Evolutionary conservation across 2,113 vertebrate species (phyloP), one percentile per base, ranked within the genome.

Genomic region (Ammodytes marinus): DNA sequence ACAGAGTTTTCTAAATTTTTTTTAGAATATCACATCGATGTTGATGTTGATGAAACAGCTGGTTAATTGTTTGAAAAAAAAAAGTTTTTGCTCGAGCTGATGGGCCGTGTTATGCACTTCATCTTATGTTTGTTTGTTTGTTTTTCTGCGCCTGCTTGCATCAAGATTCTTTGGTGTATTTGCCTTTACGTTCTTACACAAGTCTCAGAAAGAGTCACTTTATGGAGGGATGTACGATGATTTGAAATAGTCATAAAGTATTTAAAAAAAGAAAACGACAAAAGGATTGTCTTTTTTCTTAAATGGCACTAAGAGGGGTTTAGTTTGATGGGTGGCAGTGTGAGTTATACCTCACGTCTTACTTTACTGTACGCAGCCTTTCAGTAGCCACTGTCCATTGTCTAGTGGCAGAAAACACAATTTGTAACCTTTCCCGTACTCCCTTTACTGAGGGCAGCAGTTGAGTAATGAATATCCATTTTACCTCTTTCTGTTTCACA

Each of bases 401-500:
- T 86, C 75, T 69, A 81, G 65, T 67, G 75, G 88, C 79, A 76
- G 61, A 81, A 86, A 81, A 65, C 73, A 69, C 77, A 53, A 69
- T 74, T 85, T 85, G 60, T 73, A 79, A 79, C 79, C 79, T 86
- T 80, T 79, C 72, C 73, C 10, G 39, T 83, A 61, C 72, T 84
- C 77, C 83, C 80, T 27, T 84, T 83, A 78, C 86, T 15, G 66
- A 77, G 70, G 52, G 47, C 75, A 80, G 80, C 63, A 45, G 69
- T n/a, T 79, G 57, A 77, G 69, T 78, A 76, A 84, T 83, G 72
- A 87, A 87, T 89, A 84, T 88, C 69, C 46, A 84, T 88, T 84
- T 80, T 64, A 86, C 69, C 58, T 83, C 50, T 59, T 76, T 83
- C 39, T 80, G 46, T 74, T 83, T 60, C 54, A 27, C 67, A 77